Conservation (phyloP, 2,797 vertebrate genomes). For the Schizopygopsis malacanthus region DNA sequence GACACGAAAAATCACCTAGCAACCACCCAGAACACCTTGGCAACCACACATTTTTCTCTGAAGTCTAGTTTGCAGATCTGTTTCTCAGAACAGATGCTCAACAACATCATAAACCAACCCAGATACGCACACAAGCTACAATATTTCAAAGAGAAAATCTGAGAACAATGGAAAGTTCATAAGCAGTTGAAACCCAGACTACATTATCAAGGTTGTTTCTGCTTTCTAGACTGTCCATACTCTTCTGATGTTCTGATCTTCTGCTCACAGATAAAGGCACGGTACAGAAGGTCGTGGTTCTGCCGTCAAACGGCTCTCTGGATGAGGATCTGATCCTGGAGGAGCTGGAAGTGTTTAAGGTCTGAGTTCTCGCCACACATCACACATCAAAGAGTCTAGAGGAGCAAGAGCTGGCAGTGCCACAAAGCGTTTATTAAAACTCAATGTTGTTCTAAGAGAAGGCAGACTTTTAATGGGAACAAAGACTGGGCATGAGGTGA, state of each 20-base stretch:
- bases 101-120: background rate
- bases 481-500: slow-evolving; percentile 31
- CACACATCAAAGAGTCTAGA: slow-evolving; percentile 66
- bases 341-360: slow-evolving; percentile 98
- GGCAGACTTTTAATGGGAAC: slow-evolving; percentile 1
- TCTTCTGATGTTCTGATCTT: slow-evolving; percentile 27
- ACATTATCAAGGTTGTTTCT: slow-evolving; percentile 1
- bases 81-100: slow-evolving; percentile 10
- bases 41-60: background rate
- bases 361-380: slow-evolving; percentile 69
- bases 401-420: slow-evolving; percentile 29
- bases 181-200: background rate
- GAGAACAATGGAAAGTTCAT: slow-evolving; percentile 4
- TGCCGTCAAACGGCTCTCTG: slow-evolving; percentile 88
- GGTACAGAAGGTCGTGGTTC: slow-evolving; percentile 93
- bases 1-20: slow-evolving; percentile 22
- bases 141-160: background rate
- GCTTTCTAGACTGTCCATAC: background rate
- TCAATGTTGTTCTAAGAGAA: background rate
- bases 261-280: slow-evolving; percentile 88
- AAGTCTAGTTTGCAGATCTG: background rate
- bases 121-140: background rate
- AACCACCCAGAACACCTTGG: slow-evolving; percentile 6
- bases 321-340: slow-evolving; percentile 94
- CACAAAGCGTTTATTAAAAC: slow-evolving; percentile 28